Conservation (phyloP, 2,797 vertebrate species). For the Propithecus perrieri region DNA sequence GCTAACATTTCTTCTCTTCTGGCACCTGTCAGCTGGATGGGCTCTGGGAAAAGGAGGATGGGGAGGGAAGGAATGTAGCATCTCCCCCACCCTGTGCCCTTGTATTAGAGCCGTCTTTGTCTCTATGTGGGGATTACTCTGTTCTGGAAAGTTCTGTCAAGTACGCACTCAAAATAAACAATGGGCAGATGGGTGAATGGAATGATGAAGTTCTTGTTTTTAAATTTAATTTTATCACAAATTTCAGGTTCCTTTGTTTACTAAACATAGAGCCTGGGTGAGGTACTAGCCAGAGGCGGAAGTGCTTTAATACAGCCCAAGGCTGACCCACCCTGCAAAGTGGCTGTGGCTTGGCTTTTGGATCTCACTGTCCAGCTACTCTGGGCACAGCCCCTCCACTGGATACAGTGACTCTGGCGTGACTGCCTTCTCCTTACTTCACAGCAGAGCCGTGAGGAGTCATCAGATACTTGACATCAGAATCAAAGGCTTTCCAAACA, state of each 20-base stretch:
- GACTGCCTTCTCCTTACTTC: conserved; percentile 4
- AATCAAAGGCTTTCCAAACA: conserved; percentile 60
- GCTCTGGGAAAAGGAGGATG: conserved; percentile 70
- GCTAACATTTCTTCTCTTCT: conserved; percentile 76
- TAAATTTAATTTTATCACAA: conserved; percentile 40
- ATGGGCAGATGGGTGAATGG: conserved; percentile 52
- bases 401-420: neutral
- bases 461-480: conserved; percentile 49
- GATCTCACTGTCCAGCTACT: neutral
- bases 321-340: neutral
- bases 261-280: conserved; percentile 3
- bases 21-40: conserved; percentile 74
- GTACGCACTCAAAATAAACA: conserved; percentile 64
- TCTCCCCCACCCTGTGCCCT: neutral
- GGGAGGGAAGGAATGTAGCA: conserved; percentile 62
- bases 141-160: conserved; percentile 64
- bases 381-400: conserved; percentile 18
- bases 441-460: conserved; percentile 24
- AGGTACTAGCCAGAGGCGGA: conserved; percentile 27
- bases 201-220: conserved; percentile 40
- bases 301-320: conserved; percentile 21
- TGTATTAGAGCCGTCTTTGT: conserved; percentile 61
- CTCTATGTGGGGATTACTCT: conserved; percentile 33
- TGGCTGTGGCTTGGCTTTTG: conserved; percentile 2
- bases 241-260: conserved; percentile 57